Evolutionary conservation across 2,797 vertebrate species (phyloP).

Genomic region (Micromesistius poutassou): DNA sequence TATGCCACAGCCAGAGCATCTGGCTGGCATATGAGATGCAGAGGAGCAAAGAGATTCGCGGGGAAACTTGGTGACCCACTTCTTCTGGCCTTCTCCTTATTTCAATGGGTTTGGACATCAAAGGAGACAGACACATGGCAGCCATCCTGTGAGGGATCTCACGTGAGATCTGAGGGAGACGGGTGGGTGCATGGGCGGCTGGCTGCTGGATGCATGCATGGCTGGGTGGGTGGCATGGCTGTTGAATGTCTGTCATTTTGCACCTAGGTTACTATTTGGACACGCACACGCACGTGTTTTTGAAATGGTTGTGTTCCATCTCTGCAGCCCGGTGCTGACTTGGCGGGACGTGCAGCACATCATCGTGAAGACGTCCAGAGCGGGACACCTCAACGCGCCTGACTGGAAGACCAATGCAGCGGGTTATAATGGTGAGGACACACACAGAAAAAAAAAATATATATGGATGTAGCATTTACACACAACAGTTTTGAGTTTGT

Average conservation of each 20-base stretch:
- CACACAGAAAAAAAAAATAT: conserved; percentile 7
- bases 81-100: conserved; percentile 51
- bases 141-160: conserved; percentile 66
- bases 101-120: conserved; percentile 68
- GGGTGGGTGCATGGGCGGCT: conserved; percentile 23
- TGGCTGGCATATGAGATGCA: conserved; percentile 67
- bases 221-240: conserved; percentile 35
- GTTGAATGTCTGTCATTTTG: conserved; percentile 54
- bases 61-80: conserved; percentile 68
- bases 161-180: conserved; percentile 59
- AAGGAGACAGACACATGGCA: conserved; percentile 65
- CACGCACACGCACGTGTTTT: not conserved
- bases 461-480: no score
- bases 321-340: conserved; percentile 82
- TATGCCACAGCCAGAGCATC: conserved; percentile 51
- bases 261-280: conserved; percentile 4
- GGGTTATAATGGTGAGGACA: conserved; percentile 89
- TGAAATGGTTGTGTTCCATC: conserved; percentile 28
- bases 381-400: conserved; percentile 93
- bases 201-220: conserved; percentile 17
- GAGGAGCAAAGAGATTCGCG: conserved; percentile 63
- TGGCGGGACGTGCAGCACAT: conserved; percentile 99
- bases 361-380: conserved; percentile 94
- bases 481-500: no score
- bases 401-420: conserved; percentile 99